Evolutionary conservation across 2,797 vertebrate genomes (phyloP).

Genomic region (Melanogrammus aeglefinus): DNA sequence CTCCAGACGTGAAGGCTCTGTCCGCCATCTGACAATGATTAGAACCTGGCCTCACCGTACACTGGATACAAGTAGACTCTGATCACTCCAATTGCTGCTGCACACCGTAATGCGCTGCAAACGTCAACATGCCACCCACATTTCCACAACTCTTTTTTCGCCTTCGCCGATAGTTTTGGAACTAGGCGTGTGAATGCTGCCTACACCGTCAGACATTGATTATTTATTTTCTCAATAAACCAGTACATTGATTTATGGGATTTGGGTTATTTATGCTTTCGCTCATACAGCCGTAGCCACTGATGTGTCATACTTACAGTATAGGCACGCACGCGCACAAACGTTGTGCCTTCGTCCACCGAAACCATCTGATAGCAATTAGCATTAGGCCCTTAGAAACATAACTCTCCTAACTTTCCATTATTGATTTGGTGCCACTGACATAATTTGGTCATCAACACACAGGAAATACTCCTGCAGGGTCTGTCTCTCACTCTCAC

Average conservation of each 20-base stretch:
- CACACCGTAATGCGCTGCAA: slow-evolving; percentile 60
- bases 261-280: background rate
- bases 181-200: background rate
- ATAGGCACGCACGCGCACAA: slow-evolving; percentile 19
- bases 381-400: slow-evolving; percentile 50
- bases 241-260: background rate
- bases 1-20: slow-evolving; percentile 66
- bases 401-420: slow-evolving; percentile 50
- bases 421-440: slow-evolving; percentile 55
- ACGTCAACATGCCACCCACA: slow-evolving; percentile 62
- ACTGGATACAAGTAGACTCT: slow-evolving; percentile 44
- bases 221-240: background rate
- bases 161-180: background rate
- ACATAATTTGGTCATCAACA: slow-evolving; percentile 59
- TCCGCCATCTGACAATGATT: slow-evolving; percentile 74
- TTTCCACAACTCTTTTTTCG: background rate
- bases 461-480: slow-evolving; percentile 27
- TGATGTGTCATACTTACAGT: background rate
- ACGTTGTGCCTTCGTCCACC: slow-evolving; percentile 31
- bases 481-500: slow-evolving; percentile 9
- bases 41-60: slow-evolving; percentile 42
- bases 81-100: slow-evolving; percentile 51
- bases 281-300: background rate
- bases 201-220: background rate
- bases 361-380: slow-evolving; percentile 69